These are phyloP conservation scores for Theretra japonica DNA, from an alignment of 2,888 invertebrate genomes.

Conservation along the genomic window DNA sequence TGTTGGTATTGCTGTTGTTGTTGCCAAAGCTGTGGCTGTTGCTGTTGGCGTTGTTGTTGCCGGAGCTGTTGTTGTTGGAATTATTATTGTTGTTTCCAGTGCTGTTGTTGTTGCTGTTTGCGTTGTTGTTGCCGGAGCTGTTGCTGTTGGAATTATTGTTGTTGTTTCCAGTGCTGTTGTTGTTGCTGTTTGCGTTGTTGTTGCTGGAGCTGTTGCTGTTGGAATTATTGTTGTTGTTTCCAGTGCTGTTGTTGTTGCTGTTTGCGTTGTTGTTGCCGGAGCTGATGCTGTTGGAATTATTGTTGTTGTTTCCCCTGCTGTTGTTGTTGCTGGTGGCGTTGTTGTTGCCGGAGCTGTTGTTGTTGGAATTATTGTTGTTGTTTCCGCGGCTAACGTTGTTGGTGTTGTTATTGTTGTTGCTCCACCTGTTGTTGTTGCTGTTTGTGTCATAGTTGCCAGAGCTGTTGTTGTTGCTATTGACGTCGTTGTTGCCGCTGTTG, in stretches of 20 bases:
- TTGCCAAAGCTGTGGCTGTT: conserved; percentile 53
- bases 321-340: conserved; percentile 51
- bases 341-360: conserved; percentile 49
- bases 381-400: conserved; percentile 46
- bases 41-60: conserved; percentile 49
- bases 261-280: conserved; percentile 51
- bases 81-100: no score
- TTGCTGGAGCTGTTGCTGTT: conserved; percentile 50
- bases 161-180: conserved; percentile 49
- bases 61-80: conserved; percentile 40
- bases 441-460: no score
- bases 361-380: conserved; percentile 50
- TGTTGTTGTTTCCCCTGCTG: conserved; percentile 45
- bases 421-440: no score
- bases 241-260: conserved; percentile 46
- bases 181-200: conserved; percentile 49
- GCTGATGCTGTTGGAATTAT: conserved; percentile 49
- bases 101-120: no score
- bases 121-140: conserved; percentile 33
- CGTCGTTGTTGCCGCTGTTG: no score
- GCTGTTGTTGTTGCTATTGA: no score
- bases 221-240: conserved; percentile 49
- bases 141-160: conserved; percentile 53
- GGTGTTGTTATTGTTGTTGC: no score
- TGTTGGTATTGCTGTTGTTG: conserved; percentile 58